These are phyloP conservation scores for Zosterops hypoxanthus DNA, from an alignment of 2,113 vertebrate genomes.

Conservation along the genomic window DNA sequence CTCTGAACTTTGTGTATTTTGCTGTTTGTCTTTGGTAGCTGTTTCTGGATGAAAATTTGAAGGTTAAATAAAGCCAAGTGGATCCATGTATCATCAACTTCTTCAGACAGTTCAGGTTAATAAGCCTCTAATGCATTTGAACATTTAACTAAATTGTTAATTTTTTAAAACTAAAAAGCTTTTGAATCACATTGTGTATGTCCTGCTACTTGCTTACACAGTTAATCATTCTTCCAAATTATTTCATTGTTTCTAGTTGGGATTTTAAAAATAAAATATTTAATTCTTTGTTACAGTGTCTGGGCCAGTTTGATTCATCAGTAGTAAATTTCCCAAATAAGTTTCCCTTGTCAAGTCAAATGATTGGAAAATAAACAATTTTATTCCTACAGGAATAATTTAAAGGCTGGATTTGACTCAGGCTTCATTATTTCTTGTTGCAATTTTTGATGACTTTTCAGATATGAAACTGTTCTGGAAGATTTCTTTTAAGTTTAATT, in stretches of 20 bases:
- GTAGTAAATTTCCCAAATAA: background rate
- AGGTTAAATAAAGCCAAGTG: background rate
- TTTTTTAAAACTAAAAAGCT: background rate
- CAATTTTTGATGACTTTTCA: background rate
- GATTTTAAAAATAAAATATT: background rate
- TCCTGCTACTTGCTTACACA: background rate
- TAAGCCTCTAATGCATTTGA: background rate
- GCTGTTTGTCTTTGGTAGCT: background rate
- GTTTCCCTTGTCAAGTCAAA: background rate
- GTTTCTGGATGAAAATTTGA: background rate
- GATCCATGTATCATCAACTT: background rate
- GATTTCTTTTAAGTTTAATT: background rate
- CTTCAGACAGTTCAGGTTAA: background rate
- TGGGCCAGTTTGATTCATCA: background rate
- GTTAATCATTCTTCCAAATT: background rate
- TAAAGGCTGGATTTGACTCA: background rate
- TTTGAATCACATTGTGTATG: background rate
- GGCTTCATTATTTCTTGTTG: background rate
- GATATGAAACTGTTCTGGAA: background rate
- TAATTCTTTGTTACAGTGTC: background rate
- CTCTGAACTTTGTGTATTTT: background rate
- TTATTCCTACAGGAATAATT: background rate
- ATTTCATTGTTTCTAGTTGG: background rate
- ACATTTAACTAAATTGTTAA: background rate
- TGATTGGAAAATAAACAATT: background rate